Evolutionary conservation across 2,797 vertebrate species (phyloP), one percentile per base, ranked within the genome.

Genomic region (Falco berigora): DNA sequence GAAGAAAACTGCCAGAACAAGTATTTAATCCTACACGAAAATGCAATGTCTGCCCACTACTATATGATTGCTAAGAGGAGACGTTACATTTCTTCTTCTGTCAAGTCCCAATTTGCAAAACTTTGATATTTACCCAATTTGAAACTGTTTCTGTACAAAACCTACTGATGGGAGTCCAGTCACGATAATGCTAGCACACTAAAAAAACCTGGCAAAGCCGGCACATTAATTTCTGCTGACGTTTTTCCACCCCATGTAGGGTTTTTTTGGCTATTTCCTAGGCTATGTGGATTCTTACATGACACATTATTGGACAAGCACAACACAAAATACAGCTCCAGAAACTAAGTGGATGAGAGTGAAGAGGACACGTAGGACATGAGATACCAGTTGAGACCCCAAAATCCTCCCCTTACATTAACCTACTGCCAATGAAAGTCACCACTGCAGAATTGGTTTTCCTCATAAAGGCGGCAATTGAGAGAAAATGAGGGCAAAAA

Each of bases 1-100:
- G 77, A 93, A 77, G 87, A 92, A 89, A 96, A 90, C 36, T 91
- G 93, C 61, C 63, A 5, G 83, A 97, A 75, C 47, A 78, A 90
- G 78, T 81, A 72, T 76, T 93, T 90, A 88, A 88, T 93, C 92
- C 82, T 74, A 91, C 88, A 75, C 56, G 56, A 86, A 91, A 91
- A 94, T 4, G 64, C 68, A 80, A 16, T 8, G 46, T 55, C 96
- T 96, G 84, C 94, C 95, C 72, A 93, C 94, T 74, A 16, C 67
- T 85, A 82, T 56, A 68, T 64, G 50, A 91, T 15, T 91, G 76
- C 53, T 75, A 88, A 72, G 62, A 84, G 32, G 15, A 90, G 53
- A 86, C 2, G 1, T 63, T 47, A 3, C 6, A 77, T 72, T 92
- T 58, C 82, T 84, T 69, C 72, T 64, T 71, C 73, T 97, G 89